Conservation (phyloP, 2,888 invertebrate genomes). For the Aquatica leii region DNA sequence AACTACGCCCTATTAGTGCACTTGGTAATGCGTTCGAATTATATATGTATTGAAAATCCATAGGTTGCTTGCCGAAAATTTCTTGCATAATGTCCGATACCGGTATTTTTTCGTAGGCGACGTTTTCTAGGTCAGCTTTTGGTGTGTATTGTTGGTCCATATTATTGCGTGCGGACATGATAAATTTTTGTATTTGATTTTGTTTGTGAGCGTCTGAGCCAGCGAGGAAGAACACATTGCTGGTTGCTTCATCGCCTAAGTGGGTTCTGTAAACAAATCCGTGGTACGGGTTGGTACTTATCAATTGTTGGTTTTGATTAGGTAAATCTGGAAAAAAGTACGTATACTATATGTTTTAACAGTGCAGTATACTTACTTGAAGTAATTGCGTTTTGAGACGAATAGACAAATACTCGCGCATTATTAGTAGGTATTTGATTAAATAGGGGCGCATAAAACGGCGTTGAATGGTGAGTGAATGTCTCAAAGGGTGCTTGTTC, state of each 20-base stretch:
- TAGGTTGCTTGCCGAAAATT: constrained; percentile 33
- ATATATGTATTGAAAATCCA: constrained; percentile 39
- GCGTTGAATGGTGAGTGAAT: too few relatives aligned
- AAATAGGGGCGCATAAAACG: too few relatives aligned
- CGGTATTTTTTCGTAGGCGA: constrained; percentile 18
- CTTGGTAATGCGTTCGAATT: constrained; percentile 18
- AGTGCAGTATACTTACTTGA: neutral
- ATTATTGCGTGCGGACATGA: constrained; percentile 39
- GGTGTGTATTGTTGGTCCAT: constrained; percentile 37
- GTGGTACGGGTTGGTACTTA: constrained; percentile 31
- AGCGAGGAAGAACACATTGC: constrained; percentile 50
- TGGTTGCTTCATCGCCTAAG: constrained; percentile 47
- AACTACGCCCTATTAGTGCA: neutral
- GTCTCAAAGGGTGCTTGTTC: too few relatives aligned
- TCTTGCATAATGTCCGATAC: constrained; percentile 14
- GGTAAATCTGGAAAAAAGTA: neutral
- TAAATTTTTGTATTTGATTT: constrained; percentile 10
- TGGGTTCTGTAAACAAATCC: constrained; percentile 53
- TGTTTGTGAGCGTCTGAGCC: constrained; percentile 46
- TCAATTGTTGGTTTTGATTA: neutral
- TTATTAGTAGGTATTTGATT: too few relatives aligned
- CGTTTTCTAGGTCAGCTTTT: constrained; percentile 39
- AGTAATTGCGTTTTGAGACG: too few relatives aligned
- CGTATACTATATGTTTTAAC: neutral
- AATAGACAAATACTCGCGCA: too few relatives aligned